Conservation (phyloP, 2,113 vertebrate species). For the Strix uralensis region DNA sequence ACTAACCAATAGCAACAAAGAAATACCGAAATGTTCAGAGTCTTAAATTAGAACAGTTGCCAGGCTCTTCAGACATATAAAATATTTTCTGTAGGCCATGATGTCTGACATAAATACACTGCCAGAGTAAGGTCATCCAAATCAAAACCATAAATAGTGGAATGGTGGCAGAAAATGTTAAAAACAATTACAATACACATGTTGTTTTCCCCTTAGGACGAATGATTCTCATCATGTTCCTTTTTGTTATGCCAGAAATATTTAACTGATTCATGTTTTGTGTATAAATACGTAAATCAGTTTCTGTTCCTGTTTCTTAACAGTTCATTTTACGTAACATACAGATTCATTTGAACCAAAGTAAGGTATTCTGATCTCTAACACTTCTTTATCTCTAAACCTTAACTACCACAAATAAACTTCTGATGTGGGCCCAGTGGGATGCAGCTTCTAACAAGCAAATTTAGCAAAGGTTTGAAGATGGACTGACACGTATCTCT, state of each 20-base stretch:
- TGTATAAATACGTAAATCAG: background rate
- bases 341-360: background rate
- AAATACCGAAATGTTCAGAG: background rate
- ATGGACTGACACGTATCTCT: background rate
- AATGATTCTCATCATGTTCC: constrained; percentile 41
- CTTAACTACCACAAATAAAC: background rate
- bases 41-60: background rate
- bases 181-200: constrained; percentile 54
- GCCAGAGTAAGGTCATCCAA: constrained; percentile 54
- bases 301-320: constrained; percentile 35
- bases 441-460: background rate
- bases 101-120: constrained; percentile 55
- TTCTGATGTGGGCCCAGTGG: background rate
- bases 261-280: constrained; percentile 53
- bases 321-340: background rate
- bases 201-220: constrained; percentile 54
- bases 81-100: constrained; percentile 48
- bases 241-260: constrained; percentile 52
- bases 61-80: constrained; percentile 53
- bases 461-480: background rate
- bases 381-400: background rate
- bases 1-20: background rate
- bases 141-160: constrained; percentile 48
- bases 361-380: background rate
- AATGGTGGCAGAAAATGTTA: constrained; percentile 48